A percentile compares a stretch with the other conserved stretches of the same genome.
Conservation (phyloP, 1,140 invertebrate species). For the Ericerus pela region DNA sequence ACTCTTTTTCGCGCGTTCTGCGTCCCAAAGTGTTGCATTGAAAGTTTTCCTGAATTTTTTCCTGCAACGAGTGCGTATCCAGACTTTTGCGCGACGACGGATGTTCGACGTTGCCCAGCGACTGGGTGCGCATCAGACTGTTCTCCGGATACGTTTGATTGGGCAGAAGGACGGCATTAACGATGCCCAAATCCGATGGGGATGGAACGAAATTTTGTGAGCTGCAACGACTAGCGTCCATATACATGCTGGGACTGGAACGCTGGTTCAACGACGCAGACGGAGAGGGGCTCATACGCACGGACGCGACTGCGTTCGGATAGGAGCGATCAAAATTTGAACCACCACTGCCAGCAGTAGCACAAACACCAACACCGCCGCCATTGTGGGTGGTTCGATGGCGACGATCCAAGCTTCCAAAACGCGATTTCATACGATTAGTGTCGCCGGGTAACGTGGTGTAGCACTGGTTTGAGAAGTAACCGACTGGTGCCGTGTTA, state of each 20-base stretch:
- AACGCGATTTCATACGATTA: conserved; percentile 25
- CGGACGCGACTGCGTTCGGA: too few species aligned
- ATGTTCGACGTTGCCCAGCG: conserved; percentile 42
- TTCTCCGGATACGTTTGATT: conserved; percentile 35
- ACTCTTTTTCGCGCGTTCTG: conserved; percentile 41
- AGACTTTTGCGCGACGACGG: conserved; percentile 4
- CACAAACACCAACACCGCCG: too few species aligned
- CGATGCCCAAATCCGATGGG: conserved; percentile 15
- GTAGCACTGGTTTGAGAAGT: conserved; percentile 1
- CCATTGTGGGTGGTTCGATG: too few species aligned
- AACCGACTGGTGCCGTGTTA: neutral
- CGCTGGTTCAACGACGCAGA: too few species aligned
- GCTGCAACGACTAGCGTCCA: conserved; percentile 14
- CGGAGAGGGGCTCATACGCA: too few species aligned
- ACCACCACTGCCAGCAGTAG: too few species aligned
- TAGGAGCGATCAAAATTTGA: too few species aligned
- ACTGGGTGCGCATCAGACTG: conserved; percentile 40
- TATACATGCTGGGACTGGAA: neutral
- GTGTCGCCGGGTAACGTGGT: conserved; percentile 1
- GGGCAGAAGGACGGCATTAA: conserved; percentile 28
- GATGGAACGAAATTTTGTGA: conserved; percentile 21
- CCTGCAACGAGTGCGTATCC: conserved; percentile 20
- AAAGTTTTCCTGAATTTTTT: conserved; percentile 24
- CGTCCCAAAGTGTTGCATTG: conserved; percentile 29
- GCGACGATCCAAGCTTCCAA: conserved; percentile 49